Conservation (phyloP, 2,113 vertebrate species). For the Saccopteryx leptura region DNA sequence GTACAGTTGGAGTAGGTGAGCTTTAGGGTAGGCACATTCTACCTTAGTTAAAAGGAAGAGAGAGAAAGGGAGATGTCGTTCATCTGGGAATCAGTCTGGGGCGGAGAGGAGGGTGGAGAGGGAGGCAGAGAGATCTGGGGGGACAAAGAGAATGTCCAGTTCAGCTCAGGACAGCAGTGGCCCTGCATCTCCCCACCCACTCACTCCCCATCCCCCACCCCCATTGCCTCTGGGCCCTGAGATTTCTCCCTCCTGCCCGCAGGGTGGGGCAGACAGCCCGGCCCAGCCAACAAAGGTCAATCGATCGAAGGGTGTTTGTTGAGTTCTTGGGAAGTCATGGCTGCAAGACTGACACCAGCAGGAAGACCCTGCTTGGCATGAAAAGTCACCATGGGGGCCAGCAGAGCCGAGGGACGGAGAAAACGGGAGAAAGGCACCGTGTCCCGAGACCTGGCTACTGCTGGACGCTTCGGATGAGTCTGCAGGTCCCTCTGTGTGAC, state of each 20-base stretch:
- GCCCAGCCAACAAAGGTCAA: not conserved
- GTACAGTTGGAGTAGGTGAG: too few relatives aligned
- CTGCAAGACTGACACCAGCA: rapidly evolving
- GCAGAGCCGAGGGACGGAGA: not conserved
- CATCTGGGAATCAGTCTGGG: not conserved
- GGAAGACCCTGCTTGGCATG: too few relatives aligned
- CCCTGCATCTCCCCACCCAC: too few relatives aligned
- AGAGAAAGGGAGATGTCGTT: too few relatives aligned
- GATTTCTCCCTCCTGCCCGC: not conserved
- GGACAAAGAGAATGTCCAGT: not conserved
- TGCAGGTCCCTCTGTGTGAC: too few relatives aligned
- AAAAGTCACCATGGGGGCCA: not conserved
- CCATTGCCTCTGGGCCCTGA: not conserved
- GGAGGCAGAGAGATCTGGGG: not conserved
- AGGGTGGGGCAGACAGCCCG: not conserved
- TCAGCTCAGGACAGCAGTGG: too few relatives aligned
- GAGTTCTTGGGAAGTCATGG: too few relatives aligned
- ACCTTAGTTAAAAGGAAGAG: not conserved
- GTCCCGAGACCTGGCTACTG: not conserved
- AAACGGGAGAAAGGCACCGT: not conserved
- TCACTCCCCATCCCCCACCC: too few relatives aligned
- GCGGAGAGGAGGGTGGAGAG: not conserved
- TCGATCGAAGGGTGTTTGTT: rapidly evolving
- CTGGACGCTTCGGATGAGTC: not conserved
- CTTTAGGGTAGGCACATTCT: not conserved